Evolutionary conservation across 2,113 vertebrate genomes (phyloP).

Genomic region (Cinclus mexicanus): DNA sequence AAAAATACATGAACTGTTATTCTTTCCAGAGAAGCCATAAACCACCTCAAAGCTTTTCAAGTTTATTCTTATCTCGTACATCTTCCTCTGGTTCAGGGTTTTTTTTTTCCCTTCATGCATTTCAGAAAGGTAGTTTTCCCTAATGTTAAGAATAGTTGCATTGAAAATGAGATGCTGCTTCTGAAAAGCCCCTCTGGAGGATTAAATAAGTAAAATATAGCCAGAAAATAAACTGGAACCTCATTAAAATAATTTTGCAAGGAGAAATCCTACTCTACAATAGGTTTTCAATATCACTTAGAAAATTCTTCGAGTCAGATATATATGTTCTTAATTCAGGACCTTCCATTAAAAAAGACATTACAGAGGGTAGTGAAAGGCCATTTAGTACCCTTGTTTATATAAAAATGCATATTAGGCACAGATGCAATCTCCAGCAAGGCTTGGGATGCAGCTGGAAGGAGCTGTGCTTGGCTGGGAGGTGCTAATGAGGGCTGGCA

Average conservation of each 20-base stretch:
- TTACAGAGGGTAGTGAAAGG: conserved; percentile 28
- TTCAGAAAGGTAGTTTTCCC: conserved; percentile 61
- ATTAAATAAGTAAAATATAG: conserved; percentile 66
- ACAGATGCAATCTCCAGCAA: conserved; percentile 32
- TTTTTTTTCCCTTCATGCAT: conserved; percentile 10
- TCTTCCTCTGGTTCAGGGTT: conserved; percentile 16
- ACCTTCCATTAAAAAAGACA: conserved; percentile 65
- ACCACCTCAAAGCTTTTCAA: conserved; percentile 70
- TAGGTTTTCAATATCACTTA: conserved; percentile 56
- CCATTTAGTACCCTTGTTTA: conserved; percentile 63
- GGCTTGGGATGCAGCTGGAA: not conserved
- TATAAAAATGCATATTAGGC: conserved; percentile 59
- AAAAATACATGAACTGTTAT: conserved; percentile 66
- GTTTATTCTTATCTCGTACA: conserved; percentile 65
- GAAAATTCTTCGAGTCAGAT: conserved; percentile 41
- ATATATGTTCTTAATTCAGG: conserved; percentile 60
- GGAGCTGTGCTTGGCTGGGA: not conserved
- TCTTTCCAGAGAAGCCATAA: conserved; percentile 66
- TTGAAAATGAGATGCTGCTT: conserved; percentile 63
- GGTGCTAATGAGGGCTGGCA: conserved; percentile 36
- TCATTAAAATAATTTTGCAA: conserved; percentile 63
- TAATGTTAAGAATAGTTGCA: conserved; percentile 58
- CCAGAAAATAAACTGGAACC: conserved; percentile 64
- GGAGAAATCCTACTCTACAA: conserved; percentile 35
- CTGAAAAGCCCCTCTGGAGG: conserved; percentile 55